Evolutionary conservation across 2,797 vertebrate genomes (phyloP), one percentile per base, ranked within the genome.

Genomic region (Enteromius treurensis): DNA sequence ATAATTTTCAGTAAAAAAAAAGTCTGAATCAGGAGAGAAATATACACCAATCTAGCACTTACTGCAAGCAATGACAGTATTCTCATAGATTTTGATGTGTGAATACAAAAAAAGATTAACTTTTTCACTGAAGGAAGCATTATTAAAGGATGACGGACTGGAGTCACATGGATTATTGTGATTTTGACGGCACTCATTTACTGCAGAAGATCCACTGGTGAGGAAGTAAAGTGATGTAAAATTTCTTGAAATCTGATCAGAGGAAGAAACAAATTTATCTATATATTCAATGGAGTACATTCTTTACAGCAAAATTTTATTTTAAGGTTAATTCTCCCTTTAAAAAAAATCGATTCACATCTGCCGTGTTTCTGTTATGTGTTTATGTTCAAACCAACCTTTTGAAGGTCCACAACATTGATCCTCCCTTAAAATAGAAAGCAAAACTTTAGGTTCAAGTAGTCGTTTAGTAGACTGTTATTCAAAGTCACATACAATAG

Each of bases 401-500:
- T 97, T 88, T 99, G 97, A 47, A 99, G 95, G 78, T 99, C 96
- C 90, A 99, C 97, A 86, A 98, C 95, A 91, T 99, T 99, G 90
- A 99, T 93, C 76, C 98, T 94, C 87, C 98, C 98, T 99, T 87
- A 58, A 71, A 88, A 86, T 68, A 83, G 14, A 86, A 13, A 71
- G 79, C 4, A 81, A 10, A 77, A 11, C 1, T 3, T 70, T 55
- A 65, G 42, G 23, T 76, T 76, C n/a, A 42, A 55, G 13, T 5
- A 15, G 21, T 15, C 10, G 1, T 42, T 40, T 40, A 58, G 15
- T 11, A 29, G 47, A 32, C 23, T 40, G 51, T 15, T 11, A 42
- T 17, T 47, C 4, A 55, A 68, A 32, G 26, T 2, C 9, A 4
- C 2, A 23, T 10, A 37, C 32, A 37, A 14, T 29, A 26, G 40